Conservation (phyloP, 2,113 vertebrate genomes). For the Campylomormyrus tamandua region DNA sequence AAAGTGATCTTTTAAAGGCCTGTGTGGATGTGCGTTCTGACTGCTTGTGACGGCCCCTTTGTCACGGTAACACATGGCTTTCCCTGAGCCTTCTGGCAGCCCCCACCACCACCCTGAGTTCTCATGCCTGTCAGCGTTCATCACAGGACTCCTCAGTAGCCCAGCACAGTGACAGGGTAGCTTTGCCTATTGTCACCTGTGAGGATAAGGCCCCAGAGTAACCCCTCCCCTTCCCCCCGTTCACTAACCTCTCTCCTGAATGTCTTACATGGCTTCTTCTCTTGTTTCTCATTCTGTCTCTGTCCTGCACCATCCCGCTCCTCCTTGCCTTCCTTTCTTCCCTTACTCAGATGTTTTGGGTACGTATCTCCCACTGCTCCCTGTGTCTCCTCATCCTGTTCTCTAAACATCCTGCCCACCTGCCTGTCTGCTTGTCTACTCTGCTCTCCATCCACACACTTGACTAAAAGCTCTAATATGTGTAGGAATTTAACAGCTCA, state of each 20-base stretch:
- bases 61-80: not conserved
- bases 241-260: not conserved
- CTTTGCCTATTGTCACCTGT: not conserved
- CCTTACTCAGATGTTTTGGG: conserved; percentile 54
- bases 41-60: not conserved
- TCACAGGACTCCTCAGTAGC: not conserved
- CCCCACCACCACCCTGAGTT: not conserved
- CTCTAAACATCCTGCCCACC: not conserved
- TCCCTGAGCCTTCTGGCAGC: not conserved
- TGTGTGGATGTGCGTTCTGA: not conserved
- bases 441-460: not conserved
- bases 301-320: not conserved
- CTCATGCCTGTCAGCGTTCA: not conserved
- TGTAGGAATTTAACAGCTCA: too few relatives aligned
- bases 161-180: not conserved
- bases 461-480: not conserved
- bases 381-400: not conserved
- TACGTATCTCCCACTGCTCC: conserved; percentile 38
- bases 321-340: not conserved
- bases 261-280: conserved; percentile 3
- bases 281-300: conserved; percentile 13
- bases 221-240: not conserved
- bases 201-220: not conserved
- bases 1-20: not conserved
- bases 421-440: not conserved